Base-by-base conservation (phyloP, 30 jellyfish, hydroid and myxozoan genomes). In the Mastigias papua region DNA sequence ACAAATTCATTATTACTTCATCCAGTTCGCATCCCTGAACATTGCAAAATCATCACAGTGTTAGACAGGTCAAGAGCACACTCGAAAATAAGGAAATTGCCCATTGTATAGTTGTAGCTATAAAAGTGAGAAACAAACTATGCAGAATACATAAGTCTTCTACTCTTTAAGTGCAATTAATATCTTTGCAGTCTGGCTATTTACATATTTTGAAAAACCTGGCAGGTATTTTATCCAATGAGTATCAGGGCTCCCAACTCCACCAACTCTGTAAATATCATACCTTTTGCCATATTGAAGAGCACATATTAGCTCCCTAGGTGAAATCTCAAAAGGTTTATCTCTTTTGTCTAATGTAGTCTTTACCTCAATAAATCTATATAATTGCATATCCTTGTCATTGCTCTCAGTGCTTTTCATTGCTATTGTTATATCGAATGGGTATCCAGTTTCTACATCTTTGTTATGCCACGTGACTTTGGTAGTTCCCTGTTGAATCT, bases 341-440 rank as follows among this genome's bases (percentile, higher is more conserved):
- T 88, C 78, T 35, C 70, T 85, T 10, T 33, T 70, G 8, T 37
- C 27, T 13, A 61, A 71, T n/a, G 97, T 88, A 10, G 97, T 26
- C 57, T 93, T 93, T 48, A 93, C 98, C 88, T 93, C 98, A 27
- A 93, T 62, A 80, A 15, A 93, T 29, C 64, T 42, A n/a, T n/a
- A n/a, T n/a, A n/a, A n/a, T n/a, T n/a, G n/a, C 13, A 8, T 69
- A 27, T 9, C 20, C 8, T 28, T 25, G 19, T 69, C 42, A 48
- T 54, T 54, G 25, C 9, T n/a, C n/a, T 20, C 42, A n/a, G 58
- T 31, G 48, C 61, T 60, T 21, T 69, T 64, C 57, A 20, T 57
- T 11, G 27, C 28, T 66, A 31, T 68, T 16, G 82, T 68, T 23
- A 93, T 49, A 67, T 93, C 98, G 66, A 61, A 93, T 15, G 98